Conservation (phyloP, 2,113 vertebrate genomes). For the Paracanthobrama guichenoti region DNA sequence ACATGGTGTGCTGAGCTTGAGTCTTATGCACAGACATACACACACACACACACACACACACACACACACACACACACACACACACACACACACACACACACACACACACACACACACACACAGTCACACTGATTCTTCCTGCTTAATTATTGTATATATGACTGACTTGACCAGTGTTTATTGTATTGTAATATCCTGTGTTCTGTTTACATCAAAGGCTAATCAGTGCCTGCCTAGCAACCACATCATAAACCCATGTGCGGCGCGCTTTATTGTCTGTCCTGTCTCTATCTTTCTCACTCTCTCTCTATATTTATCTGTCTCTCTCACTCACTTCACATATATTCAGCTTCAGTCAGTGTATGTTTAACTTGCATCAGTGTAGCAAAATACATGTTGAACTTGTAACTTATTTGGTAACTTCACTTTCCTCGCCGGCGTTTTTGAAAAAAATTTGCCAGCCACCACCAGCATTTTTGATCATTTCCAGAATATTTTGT, state of each 20-base stretch:
- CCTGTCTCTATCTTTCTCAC: conserved; percentile 6
- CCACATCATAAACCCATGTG: conserved; percentile 9
- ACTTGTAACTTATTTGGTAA: neutral
- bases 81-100: no score
- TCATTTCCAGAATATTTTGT: no score
- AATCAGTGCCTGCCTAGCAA: neutral
- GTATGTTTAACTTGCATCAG: neutral
- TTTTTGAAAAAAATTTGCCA: no score
- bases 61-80: no score
- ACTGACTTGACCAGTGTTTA: conserved; percentile 10
- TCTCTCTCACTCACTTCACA: neutral
- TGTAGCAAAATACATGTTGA: neutral
- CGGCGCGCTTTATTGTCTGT: neutral
- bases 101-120: neutral
- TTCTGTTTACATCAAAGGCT: neutral
- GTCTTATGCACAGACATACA: neutral
- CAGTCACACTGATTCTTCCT: neutral
- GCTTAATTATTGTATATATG: neutral
- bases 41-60: no score
- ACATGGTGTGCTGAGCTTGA: conserved; percentile 32
- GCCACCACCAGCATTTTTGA: no score
- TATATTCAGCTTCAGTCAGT: neutral
- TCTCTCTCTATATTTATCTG: conserved; percentile 4
- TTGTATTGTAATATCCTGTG: conserved; percentile 6
- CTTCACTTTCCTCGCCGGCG: neutral